Base-by-base conservation (phyloP, 1,140 invertebrate genomes). In the Zaprionus gabonicus region DNA sequence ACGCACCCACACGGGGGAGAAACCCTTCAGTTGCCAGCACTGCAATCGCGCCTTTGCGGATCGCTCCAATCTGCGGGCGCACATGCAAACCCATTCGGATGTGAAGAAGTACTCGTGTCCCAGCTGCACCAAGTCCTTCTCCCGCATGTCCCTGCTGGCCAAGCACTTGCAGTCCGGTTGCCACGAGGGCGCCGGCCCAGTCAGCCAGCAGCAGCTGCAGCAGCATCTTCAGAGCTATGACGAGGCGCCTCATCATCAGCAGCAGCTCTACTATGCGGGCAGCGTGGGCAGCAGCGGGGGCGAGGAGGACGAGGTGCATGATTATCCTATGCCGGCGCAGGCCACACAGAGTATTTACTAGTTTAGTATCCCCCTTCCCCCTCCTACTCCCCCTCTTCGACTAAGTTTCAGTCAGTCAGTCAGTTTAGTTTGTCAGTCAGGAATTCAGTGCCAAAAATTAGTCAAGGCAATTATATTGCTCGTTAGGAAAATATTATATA, bases 21-120 rank as follows among this genome's bases (percentile, higher is more conserved):
- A 99, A 86, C 98, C 99, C 0, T 99, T 99, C 94, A 96, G 97
- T 46, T 99, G 98, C 93, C 96, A 96, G 55, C 97, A 98, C 87
- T 99, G 99, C 93, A 96, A 97, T 78, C 95, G 98, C 4, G 98
- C 98, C 1, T 99, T 99, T 93, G 99, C 98, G 5, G 98, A 99
- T 93, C 94, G 98, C 53, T 99, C 98, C 25, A 99, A 99, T 93
- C 94, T 99, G 15, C 94, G 99, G 17, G 98, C 99, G 0, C 98
- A 99, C 93, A 95, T 99, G 27, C 98, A 99, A 93, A 99, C 98
- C 0, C 98, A 99, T 93, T 98, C 98, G 1, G 98, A 99, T 91
- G 97, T 99, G 0, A 99, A 99, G 93, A 99, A 99, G 92, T 99
- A 99, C 93, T 98, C 97, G 31, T 99, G 99, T 92, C 95, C 95